Evolutionary conservation across 2,888 invertebrate species (phyloP).

Genomic region (Coecobrya sp.): DNA sequence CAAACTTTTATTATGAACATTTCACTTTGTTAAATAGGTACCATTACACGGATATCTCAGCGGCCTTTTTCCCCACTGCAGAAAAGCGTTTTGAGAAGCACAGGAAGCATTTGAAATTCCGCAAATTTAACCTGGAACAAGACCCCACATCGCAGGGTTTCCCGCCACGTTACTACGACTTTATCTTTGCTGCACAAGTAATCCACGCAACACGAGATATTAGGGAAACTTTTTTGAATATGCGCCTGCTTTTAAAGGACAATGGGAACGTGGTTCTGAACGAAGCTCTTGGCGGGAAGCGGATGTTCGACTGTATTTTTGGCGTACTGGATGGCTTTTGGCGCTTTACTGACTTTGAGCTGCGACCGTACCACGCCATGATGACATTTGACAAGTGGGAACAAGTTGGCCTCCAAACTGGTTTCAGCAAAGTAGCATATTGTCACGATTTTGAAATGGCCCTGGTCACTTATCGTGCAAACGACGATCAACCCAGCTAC

Average conservation of each 20-base stretch:
- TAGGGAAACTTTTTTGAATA: constrained; percentile 47
- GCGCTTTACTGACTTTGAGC: constrained; percentile 61
- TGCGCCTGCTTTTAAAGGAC: constrained; percentile 59
- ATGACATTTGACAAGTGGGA: constrained; percentile 39
- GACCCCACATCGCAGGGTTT: constrained; percentile 75
- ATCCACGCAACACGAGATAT: constrained; percentile 77
- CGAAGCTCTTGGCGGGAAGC: not conserved
- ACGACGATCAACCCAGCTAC: not conserved
- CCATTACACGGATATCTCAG: constrained; percentile 78
- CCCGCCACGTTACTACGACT: constrained; percentile 66
- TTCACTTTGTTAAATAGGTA: too few relatives aligned
- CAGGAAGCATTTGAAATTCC: constrained; percentile 60
- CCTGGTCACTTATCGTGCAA: not conserved
- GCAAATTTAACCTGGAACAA: constrained; percentile 73
- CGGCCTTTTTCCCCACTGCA: constrained; percentile 58
- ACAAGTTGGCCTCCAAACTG: not conserved
- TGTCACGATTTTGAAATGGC: constrained; percentile 11
- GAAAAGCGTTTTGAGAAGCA: constrained; percentile 64
- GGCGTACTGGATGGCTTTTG: constrained; percentile 67
- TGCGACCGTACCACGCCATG: constrained; percentile 41
- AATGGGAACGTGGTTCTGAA: constrained; percentile 13
- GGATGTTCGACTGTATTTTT: constrained; percentile 42
- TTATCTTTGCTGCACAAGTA: constrained; percentile 69
- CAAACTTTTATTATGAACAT: too few relatives aligned
- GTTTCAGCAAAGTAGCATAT: not conserved